A percentile compares a stretch with the other conserved stretches of the same genome.
These are phyloP conservation scores for Strix uralensis DNA, from an alignment of 2,113 vertebrate species.

Conservation along the genomic window DNA sequence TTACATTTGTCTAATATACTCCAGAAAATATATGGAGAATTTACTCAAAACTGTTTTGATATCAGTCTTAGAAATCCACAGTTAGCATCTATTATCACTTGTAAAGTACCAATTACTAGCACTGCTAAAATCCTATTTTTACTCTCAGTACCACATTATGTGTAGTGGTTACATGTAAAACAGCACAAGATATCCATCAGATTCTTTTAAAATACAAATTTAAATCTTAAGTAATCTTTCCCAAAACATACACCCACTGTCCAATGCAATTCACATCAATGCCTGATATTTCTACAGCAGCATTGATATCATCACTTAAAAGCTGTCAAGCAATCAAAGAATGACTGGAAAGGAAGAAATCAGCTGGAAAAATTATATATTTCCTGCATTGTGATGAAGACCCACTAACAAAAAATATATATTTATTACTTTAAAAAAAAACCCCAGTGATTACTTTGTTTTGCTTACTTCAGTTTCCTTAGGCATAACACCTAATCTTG, in stretches of 20 bases:
- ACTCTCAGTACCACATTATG: background rate
- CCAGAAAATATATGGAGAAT: background rate
- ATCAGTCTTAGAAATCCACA: conserved; percentile 56
- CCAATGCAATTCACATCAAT: conserved; percentile 46
- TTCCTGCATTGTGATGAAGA: conserved; percentile 26
- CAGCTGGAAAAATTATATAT: conserved; percentile 37
- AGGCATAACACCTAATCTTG: conserved; percentile 41
- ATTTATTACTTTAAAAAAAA: conserved; percentile 44
- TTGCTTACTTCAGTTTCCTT: conserved; percentile 53
- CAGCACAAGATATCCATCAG: conserved; percentile 5
- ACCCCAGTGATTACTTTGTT: conserved; percentile 7
- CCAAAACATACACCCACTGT: conserved; percentile 26
- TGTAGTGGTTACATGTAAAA: background rate
- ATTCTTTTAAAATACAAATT: conserved; percentile 38
- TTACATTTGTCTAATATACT: background rate
- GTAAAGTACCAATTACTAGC: background rate
- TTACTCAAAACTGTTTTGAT: background rate
- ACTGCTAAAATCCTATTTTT: conserved; percentile 12
- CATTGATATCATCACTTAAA: conserved; percentile 41
- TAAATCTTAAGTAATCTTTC: conserved; percentile 17
- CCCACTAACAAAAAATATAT: background rate
- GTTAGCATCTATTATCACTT: conserved; percentile 49
- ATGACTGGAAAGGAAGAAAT: conserved; percentile 54
- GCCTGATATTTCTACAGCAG: conserved; percentile 47
- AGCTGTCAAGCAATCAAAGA: conserved; percentile 57